Evolutionary conservation across 2,797 vertebrate genomes (phyloP).

Genomic region (Sorex maritimensis): DNA sequence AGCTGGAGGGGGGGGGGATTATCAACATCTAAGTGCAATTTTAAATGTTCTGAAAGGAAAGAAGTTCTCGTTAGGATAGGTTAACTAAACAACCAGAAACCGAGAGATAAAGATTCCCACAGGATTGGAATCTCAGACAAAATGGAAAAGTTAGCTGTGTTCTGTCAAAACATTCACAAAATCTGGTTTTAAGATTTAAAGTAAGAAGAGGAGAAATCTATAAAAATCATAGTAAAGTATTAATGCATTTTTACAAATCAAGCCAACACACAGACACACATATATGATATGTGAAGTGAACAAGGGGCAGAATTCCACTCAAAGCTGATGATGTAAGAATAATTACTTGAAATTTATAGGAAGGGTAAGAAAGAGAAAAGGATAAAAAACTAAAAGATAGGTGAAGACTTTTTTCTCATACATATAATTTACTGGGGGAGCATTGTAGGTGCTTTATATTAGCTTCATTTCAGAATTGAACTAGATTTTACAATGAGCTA

Average conservation of each 20-base stretch:
- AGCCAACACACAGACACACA: neutral
- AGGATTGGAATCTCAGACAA: neutral
- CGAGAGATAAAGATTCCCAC: neutral
- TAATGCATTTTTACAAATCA: conserved; percentile 12
- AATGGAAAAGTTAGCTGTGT: neutral
- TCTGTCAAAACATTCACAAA: neutral
- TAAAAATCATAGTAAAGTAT: neutral
- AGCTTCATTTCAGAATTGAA: neutral
- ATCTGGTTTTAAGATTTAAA: neutral
- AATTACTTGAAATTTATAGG: neutral
- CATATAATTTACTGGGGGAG: neutral
- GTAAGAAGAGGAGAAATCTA: conserved; percentile 45
- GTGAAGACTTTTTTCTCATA: neutral
- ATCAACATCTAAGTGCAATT: neutral
- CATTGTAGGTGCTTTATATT: neutral
- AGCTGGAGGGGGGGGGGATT: neutral
- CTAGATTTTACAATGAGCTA: neutral
- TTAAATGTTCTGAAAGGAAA: neutral
- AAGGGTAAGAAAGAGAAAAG: neutral
- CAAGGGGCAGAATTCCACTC: neutral
- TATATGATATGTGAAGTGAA: neutral
- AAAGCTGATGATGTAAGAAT: neutral
- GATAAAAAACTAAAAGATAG: too few relatives aligned
- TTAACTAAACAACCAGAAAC: neutral
- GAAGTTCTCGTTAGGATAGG: too few relatives aligned